Percentiles rank a stretch among this genome's conserved stretches.
phyloP scores from a whole-genome alignment of 1,140 invertebrate species.

The Helicoverpa armigera region DNA sequence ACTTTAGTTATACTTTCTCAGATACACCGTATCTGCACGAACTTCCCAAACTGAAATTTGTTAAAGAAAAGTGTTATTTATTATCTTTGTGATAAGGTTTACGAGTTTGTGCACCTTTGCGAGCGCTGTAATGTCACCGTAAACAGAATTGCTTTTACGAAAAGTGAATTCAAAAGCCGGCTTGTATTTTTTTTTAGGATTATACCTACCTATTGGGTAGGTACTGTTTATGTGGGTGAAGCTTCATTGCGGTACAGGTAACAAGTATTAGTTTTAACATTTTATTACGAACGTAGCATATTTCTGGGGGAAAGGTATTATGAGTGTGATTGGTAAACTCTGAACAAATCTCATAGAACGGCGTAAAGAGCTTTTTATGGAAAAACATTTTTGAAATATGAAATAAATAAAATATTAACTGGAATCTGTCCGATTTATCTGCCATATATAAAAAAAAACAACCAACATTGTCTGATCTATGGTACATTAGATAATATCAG shows the following conservation, averaged over 20 bases:
- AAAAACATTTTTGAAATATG: no score
- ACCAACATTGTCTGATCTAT: no score
- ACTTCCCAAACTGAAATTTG: slow-evolving; percentile 47
- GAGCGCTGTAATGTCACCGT: slow-evolving; percentile 26
- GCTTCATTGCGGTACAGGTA: neutral
- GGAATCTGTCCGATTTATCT: no score
- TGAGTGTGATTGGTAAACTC: neutral
- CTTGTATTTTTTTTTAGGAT: slow-evolving; percentile 16
- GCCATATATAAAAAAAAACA: no score
- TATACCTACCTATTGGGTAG: slow-evolving; percentile 11
- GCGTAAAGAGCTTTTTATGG: no score
- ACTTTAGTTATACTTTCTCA: slow-evolving; percentile 54
- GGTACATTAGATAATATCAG: no score
- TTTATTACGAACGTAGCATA: neutral
- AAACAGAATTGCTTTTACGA: slow-evolving; percentile 46
- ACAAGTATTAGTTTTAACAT: slow-evolving; percentile 20
- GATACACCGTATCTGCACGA: slow-evolving; percentile 47
- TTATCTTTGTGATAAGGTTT: slow-evolving; percentile 47
- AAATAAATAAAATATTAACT: no score
- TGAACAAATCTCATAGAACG: no score
- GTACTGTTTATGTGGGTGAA: slow-evolving; percentile 12
- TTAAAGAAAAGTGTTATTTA: slow-evolving; percentile 51
- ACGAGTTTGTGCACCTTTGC: slow-evolving; percentile 40
- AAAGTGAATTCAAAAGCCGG: slow-evolving; percentile 34
- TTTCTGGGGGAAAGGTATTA: neutral